Evolutionary conservation across 2,888 invertebrate species (phyloP), one percentile per base, ranked within the genome.

Genomic region (Venusia cambrica): DNA sequence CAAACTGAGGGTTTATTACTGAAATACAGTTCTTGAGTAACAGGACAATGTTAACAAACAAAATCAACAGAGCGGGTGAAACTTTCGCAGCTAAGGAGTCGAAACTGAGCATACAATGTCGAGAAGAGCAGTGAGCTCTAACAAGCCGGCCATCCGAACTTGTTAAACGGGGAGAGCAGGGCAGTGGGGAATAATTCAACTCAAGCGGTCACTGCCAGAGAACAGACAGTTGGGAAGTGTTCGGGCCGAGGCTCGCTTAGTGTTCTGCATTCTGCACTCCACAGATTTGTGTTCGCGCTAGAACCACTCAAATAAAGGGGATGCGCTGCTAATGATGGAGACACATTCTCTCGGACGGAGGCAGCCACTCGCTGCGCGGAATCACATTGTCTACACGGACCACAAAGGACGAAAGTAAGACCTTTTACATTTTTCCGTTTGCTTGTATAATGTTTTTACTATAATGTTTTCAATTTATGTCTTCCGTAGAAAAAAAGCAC

Each of bases 381-480:
- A 87, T 52, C 88, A 88, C 49, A 88, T 88, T 47, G 79, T 88
- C 54, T 88, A 87, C 58, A 88, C 88, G 16, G 88, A 88, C 46
- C 87, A 88, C 43, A 88, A 87, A 51, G 88, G 88, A 44, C 70
- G 87, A 50, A 88, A 88, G 88, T 88, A 52, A 87, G 88, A n/a
- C n/a, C n/a, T n/a, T n/a, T 85, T 65, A 44, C 24, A 13, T 34
- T 17, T 25, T 24, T 13, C 17, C 3, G 5, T 32, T 19, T 4
- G 4, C 18, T 18, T 5, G 4, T 4, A 6, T 25, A 8, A 4
- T 10, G 10, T 19, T 10, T 20, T n/a, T n/a, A n/a, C n/a, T n/a
- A n/a, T n/a, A n/a, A n/a, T n/a, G n/a, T n/a, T n/a, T n/a, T n/a
- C n/a, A n/a, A n/a, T n/a, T n/a, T n/a, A n/a, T n/a, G n/a, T n/a